Evolutionary conservation across 2,888 invertebrate species (phyloP).

Genomic region (Drosophila maculinotata): DNA sequence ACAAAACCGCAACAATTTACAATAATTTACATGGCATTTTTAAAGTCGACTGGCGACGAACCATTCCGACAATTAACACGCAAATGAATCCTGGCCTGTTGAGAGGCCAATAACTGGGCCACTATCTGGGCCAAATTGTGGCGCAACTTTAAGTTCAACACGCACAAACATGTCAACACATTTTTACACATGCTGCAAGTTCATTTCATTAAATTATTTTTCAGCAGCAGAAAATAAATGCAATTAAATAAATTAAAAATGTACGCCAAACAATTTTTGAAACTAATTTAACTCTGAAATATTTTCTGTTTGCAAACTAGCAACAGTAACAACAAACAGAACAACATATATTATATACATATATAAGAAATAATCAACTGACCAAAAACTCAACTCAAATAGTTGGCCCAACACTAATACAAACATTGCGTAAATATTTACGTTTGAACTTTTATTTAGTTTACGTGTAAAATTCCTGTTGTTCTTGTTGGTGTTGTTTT

Average conservation of each 20-base stretch:
- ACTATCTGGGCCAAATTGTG: slow-evolving; percentile 15
- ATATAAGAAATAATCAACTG: slow-evolving; percentile 56
- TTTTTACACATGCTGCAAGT: neutral
- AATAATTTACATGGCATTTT: slow-evolving; percentile 66
- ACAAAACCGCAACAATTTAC: slow-evolving; percentile 62
- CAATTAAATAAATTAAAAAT: slow-evolving; percentile 42
- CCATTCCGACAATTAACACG: slow-evolving; percentile 60
- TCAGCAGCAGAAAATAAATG: slow-evolving; percentile 1
- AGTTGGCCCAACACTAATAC: slow-evolving; percentile 50
- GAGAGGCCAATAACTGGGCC: slow-evolving; percentile 17
- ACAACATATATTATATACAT: too few relatives aligned
- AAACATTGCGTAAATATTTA: slow-evolving; percentile 70
- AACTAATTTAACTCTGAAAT: slow-evolving; percentile 29
- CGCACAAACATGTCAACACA: neutral
- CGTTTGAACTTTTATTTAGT: slow-evolving; percentile 64
- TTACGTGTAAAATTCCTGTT: slow-evolving; percentile 29
- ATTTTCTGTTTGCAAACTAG: slow-evolving; percentile 7
- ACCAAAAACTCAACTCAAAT: slow-evolving; percentile 44
- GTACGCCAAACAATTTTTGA: neutral
- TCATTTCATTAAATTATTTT: slow-evolving; percentile 9
- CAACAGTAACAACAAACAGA: slow-evolving; percentile 23
- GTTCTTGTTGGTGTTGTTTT: slow-evolving; percentile 27
- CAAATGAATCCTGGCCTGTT: slow-evolving; percentile 37
- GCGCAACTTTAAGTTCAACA: slow-evolving; percentile 21
- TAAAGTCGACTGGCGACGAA: slow-evolving; percentile 45